phyloP scores from a whole-genome alignment of 2,113 vertebrate genomes.

The Falcunculus frontatus region DNA sequence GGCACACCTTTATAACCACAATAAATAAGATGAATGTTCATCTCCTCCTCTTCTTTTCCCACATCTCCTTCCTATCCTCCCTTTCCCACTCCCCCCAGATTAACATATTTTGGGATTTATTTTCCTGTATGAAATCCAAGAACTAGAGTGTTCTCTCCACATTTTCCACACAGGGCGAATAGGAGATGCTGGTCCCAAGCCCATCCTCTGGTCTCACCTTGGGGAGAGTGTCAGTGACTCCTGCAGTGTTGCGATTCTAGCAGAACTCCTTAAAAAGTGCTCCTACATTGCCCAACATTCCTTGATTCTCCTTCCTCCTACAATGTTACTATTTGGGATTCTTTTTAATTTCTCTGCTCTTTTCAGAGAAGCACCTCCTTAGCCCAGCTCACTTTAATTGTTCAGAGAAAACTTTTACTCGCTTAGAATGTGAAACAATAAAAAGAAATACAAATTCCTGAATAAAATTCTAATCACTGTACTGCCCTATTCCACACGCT shows the following conservation, averaged over 20 bases:
- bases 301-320: neutral
- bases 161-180: accelerated
- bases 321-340: neutral
- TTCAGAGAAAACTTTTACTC: neutral
- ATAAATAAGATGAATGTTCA: neutral
- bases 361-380: neutral
- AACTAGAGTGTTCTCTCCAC: neutral
- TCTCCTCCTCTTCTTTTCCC: slow-evolving; percentile 22
- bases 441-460: neutral
- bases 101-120: neutral
- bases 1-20: neutral
- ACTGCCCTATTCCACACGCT: neutral
- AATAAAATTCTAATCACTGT: neutral
- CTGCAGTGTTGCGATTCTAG: neutral
- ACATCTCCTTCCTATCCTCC: neutral
- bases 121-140: neutral
- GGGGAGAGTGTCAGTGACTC: neutral
- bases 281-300: neutral
- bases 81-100: neutral
- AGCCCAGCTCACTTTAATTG: neutral
- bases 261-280: neutral
- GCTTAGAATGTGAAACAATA: neutral
- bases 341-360: neutral
- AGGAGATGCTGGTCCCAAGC: neutral
- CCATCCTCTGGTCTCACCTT: neutral